Evolutionary conservation across 2,888 invertebrate species (phyloP).

Genomic region (Volucella inflata): DNA sequence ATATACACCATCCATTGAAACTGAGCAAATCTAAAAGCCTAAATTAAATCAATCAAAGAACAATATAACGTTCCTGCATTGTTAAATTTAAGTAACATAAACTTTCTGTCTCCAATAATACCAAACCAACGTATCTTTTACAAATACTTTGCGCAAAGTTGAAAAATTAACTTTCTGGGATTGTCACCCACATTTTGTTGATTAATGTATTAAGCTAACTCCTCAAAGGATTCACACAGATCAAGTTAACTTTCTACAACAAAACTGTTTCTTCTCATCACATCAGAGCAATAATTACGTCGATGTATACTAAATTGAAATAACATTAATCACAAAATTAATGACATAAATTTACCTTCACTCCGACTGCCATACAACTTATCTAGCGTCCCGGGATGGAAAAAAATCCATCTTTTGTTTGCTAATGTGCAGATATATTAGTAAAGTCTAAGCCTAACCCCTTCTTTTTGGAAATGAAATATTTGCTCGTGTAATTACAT

Average conservation of each 20-base stretch:
- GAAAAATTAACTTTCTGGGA: not conserved
- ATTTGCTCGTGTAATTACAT: conserved; percentile 27
- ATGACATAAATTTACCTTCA: not conserved
- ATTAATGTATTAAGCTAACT: conserved; percentile 12
- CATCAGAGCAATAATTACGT: not conserved
- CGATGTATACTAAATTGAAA: conserved; percentile 15
- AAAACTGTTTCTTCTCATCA: not conserved
- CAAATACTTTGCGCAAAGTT: not conserved
- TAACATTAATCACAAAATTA: conserved; percentile 36
- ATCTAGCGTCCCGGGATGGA: not conserved
- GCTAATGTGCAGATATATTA: not conserved
- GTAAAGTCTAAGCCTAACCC: not conserved
- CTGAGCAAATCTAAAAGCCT: too few species aligned
- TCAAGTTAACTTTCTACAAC: not conserved
- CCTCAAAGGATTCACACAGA: not conserved
- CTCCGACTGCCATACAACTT: not conserved
- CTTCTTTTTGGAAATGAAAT: conserved; percentile 2
- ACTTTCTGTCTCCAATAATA: too few species aligned
- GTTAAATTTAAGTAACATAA: too few species aligned
- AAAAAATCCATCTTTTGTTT: conserved; percentile 3
- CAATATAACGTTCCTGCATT: too few species aligned
- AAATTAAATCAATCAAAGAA: too few species aligned
- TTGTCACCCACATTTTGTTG: not conserved
- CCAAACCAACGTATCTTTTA: too few species aligned
- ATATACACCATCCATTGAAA: too few species aligned